Evolutionary conservation across 2,797 vertebrate species (phyloP), one percentile per base, ranked within the genome.

Genomic region (Orientallactaga sibirica): DNA sequence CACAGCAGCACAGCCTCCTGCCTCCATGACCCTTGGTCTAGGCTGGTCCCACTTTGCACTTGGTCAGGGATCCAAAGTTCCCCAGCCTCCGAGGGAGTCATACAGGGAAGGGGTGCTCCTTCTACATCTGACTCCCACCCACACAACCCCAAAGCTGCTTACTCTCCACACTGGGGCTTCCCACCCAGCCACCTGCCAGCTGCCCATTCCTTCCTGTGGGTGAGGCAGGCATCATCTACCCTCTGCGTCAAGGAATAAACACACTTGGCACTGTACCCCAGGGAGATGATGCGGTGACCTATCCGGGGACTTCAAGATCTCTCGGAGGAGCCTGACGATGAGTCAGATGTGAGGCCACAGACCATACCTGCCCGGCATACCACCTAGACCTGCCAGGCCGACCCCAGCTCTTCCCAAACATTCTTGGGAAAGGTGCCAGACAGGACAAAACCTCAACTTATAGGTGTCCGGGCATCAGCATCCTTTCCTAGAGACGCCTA

Each of bases 371-470:
- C 80, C 29, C 8, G 9, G 11, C 41, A 7, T 1, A 20, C 11
- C 22, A 0, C 29, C n/a, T 24, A 11, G 9, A n/a, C 20, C 7
- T 0, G 37, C 67, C 1, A 0, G 48, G 55, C 1, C 29, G 70
- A 78, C 25, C 27, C 22, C 18, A 1, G 6, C 22, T 29, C 81
- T 2, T 0, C 58, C 33, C 27, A 3, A 5, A 52, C 2, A 16
- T n/a, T 18, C 5, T 5, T 12, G 6, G 64, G 19, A 15, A 76
- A n/a, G 18, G n/a, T 16, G 25, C 43, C 7, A 11, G 2, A 4
- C 0, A 4, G 58, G 6, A 4, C n/a, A 43, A 0, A 6, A 5
- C 5, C 27, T 80, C 7, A 14, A 48, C 14, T 27, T 8, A 9
- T 5, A 29, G 83, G 9, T 0, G 6, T 48, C 75, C 5, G 14